These are phyloP conservation scores for Theonella swinhoei DNA, from an alignment of 37 sponge, comb jelly and placozoan species.

Conservation along the genomic window DNA sequence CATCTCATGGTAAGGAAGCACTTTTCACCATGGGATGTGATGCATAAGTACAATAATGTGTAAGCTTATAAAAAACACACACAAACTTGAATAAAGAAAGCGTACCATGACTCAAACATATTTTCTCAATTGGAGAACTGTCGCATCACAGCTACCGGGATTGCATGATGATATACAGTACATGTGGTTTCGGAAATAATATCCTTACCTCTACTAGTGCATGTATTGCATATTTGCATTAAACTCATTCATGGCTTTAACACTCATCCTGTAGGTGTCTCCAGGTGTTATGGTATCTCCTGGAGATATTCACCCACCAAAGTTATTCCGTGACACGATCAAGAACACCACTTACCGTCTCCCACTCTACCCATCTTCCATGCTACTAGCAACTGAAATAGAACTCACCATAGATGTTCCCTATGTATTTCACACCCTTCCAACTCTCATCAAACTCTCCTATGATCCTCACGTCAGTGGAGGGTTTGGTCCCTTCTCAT, in stretches of 20 bases:
- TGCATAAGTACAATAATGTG: too few species aligned
- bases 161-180: too few species aligned
- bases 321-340: not conserved
- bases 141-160: too few species aligned
- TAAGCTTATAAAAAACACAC: too few species aligned
- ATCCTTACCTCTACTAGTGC: too few species aligned
- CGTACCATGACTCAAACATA: too few species aligned
- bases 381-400: slow-evolving; percentile 18
- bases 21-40: too few species aligned
- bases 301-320: not conserved
- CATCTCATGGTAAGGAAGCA: not conserved
- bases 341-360: not conserved
- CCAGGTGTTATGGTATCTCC: slow-evolving; percentile 1
- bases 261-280: not conserved
- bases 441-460: slow-evolving; percentile 11
- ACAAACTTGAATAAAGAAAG: too few species aligned
- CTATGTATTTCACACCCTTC: slow-evolving; percentile 2
- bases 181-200: too few species aligned
- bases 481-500: slow-evolving; percentile 21
- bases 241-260: too few species aligned
- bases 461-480: slow-evolving; percentile 4
- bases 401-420: slow-evolving; percentile 5
- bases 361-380: slow-evolving; percentile 6
- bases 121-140: not conserved
- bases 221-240: too few species aligned